Percentiles rank a stretch among this genome's conserved stretches.
Conservation (phyloP, 2,888 invertebrate genomes). For the Prenolepis imparis region DNA sequence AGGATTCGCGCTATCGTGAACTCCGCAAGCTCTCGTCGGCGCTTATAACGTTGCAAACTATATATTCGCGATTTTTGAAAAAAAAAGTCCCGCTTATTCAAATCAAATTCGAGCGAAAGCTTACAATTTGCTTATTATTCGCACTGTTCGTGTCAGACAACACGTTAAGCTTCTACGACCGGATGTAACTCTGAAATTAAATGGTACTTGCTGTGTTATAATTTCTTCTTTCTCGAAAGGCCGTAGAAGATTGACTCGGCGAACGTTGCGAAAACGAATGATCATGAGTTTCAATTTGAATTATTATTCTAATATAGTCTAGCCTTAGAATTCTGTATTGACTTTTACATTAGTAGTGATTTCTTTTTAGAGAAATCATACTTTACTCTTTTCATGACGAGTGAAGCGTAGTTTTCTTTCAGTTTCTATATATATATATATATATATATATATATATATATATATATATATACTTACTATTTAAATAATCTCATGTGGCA, state of each 20-base stretch:
- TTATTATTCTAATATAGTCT: constrained; percentile 59
- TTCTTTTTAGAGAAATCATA: constrained; percentile 61
- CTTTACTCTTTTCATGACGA: constrained; percentile 60
- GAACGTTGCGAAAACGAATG: constrained; percentile 54
- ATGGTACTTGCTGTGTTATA: background rate
- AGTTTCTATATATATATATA: constrained; percentile 39
- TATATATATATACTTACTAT: constrained; percentile 31
- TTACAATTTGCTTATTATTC: background rate
- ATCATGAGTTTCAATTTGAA: constrained; percentile 41
- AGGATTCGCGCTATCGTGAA: constrained; percentile 6
- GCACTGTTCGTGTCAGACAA: constrained; percentile 16
- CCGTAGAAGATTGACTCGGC: constrained; percentile 43
- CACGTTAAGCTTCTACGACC: constrained; percentile 45
- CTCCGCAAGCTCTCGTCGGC: constrained; percentile 13
- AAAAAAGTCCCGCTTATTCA: background rate
- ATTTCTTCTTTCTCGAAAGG: background rate
- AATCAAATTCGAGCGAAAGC: constrained; percentile 29
- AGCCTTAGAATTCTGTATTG: constrained; percentile 70
- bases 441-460: too few species aligned
- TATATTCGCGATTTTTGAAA: constrained; percentile 14
- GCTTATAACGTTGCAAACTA: constrained; percentile 39
- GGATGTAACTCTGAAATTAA: constrained; percentile 17
- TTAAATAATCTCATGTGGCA: constrained; percentile 36
- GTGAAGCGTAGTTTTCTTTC: constrained; percentile 60
- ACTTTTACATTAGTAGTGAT: constrained; percentile 64